Evolutionary conservation across 1,140 invertebrate species (phyloP).

Genomic region (Drosophila nannoptera): DNA sequence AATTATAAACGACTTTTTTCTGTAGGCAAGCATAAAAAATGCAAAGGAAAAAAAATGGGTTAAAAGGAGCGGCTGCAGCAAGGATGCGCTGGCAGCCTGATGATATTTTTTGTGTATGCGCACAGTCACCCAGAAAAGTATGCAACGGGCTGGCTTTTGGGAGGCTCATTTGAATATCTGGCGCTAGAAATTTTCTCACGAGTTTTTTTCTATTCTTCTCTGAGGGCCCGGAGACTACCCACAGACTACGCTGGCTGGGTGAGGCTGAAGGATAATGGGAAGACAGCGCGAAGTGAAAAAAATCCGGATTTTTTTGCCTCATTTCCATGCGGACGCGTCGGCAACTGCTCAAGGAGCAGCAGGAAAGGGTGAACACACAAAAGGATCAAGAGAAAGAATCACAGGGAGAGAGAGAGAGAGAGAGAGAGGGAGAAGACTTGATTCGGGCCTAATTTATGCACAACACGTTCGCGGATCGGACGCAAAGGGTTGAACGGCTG

Average conservation of each 20-base stretch:
- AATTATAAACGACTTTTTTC: conserved; percentile 75
- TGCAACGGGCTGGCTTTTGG: conserved; percentile 54
- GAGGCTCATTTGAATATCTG: conserved; percentile 72
- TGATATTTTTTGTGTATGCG: conserved; percentile 41
- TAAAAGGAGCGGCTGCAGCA: conserved; percentile 51
- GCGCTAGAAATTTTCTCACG: conserved; percentile 73
- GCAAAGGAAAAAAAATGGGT: conserved; percentile 59
- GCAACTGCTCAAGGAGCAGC: conserved; percentile 28
- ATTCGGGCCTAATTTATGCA: conserved; percentile 68
- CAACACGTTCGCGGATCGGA: conserved; percentile 73
- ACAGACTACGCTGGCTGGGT: conserved; percentile 46
- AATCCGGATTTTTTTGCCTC: conserved; percentile 77
- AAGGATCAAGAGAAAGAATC: conserved; percentile 32
- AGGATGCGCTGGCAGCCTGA: conserved; percentile 57
- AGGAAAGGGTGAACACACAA: conserved; percentile 58
- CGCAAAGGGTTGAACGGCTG: conserved; percentile 60
- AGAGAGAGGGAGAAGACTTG: too few relatives aligned
- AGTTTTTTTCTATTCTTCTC: conserved; percentile 49
- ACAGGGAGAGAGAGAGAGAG: too few relatives aligned
- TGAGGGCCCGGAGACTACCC: conserved; percentile 29
- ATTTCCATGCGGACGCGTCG: conserved; percentile 74
- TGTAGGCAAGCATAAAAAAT: conserved; percentile 75
- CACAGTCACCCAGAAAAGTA: conserved; percentile 56
- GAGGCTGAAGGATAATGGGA: conserved; percentile 70
- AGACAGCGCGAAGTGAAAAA: conserved; percentile 52